Conservation (phyloP, 2,113 vertebrate species). For the Cryptomyrus ogoouensis region DNA sequence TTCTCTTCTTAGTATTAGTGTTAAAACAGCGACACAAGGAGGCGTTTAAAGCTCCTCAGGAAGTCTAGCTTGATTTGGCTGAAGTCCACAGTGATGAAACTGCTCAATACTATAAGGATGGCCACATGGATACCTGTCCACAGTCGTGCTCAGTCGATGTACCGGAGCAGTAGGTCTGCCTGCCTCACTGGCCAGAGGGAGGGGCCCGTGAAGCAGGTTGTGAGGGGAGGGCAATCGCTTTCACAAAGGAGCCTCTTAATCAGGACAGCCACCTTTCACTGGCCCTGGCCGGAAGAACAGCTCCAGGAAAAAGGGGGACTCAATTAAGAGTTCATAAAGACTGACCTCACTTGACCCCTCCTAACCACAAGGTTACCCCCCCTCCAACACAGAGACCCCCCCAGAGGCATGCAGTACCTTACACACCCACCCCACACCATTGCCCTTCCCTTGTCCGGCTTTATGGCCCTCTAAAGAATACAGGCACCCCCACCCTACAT, state of each 20-base stretch:
- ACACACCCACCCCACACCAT: conserved; percentile 11
- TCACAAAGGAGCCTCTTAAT: conserved; percentile 48
- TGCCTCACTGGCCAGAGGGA: background rate
- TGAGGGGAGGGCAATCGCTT: background rate
- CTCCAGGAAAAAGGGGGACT: conserved; percentile 49
- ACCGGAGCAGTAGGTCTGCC: background rate
- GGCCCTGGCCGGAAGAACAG: conserved; percentile 33
- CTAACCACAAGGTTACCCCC: conserved; percentile 43
- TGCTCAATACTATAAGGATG: background rate
- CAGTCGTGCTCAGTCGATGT: background rate
- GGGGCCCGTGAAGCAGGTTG: conserved; percentile 37
- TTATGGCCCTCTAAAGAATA: background rate
- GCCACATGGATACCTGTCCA: background rate
- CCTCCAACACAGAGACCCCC: conserved; percentile 36
- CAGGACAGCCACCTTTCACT: conserved; percentile 32
- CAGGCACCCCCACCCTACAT: background rate
- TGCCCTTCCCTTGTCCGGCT: background rate
- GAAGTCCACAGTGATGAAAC: background rate
- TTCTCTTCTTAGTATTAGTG: background rate
- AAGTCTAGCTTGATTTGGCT: background rate
- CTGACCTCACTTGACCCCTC: conserved; percentile 45
- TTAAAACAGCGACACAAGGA: background rate
- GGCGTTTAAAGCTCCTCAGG: background rate
- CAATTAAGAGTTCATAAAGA: conserved; percentile 49
- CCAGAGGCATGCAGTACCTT: conserved; percentile 40